Evolutionary conservation across 2,888 invertebrate genomes (phyloP).

Genomic region (Maniola hyperantus): DNA sequence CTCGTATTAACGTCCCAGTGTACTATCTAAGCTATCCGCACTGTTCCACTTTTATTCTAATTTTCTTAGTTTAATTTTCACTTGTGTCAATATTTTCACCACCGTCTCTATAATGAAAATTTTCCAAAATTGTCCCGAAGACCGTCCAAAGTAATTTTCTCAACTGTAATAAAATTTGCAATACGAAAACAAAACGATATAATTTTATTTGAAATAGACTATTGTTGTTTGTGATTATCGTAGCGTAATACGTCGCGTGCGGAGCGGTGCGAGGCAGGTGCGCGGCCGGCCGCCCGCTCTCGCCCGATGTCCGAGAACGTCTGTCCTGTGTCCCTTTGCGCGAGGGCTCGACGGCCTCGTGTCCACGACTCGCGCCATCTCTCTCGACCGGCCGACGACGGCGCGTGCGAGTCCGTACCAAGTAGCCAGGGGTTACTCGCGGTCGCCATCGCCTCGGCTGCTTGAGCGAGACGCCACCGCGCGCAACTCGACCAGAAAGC

Average conservation of each 20-base stretch:
- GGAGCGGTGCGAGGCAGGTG: slow-evolving; percentile 73
- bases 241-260: slow-evolving; percentile 67
- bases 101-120: slow-evolving; percentile 50
- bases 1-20: slow-evolving; percentile 72
- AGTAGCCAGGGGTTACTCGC: slow-evolving; percentile 83
- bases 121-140: slow-evolving; percentile 36
- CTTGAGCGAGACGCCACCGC: slow-evolving; percentile 67
- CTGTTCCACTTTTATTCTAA: slow-evolving; percentile 51
- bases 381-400: slow-evolving; percentile 77
- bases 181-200: slow-evolving; percentile 38
- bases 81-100: slow-evolving; percentile 41
- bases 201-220: slow-evolving; percentile 47
- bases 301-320: slow-evolving; percentile 83
- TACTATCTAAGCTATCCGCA: slow-evolving; percentile 75
- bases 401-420: slow-evolving; percentile 81
- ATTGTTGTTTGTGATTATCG: slow-evolving; percentile 67
- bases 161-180: slow-evolving; percentile 45
- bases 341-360: slow-evolving; percentile 79
- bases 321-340: slow-evolving; percentile 82
- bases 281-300: slow-evolving; percentile 81
- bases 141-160: slow-evolving; percentile 45
- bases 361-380: slow-evolving; percentile 76
- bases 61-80: slow-evolving; percentile 28
- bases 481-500: slow-evolving; percentile 50
- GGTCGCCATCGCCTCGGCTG: slow-evolving; percentile 78